Evolutionary conservation across 2,797 vertebrate species (phyloP).

Genomic region (Babyrousa celebensis): DNA sequence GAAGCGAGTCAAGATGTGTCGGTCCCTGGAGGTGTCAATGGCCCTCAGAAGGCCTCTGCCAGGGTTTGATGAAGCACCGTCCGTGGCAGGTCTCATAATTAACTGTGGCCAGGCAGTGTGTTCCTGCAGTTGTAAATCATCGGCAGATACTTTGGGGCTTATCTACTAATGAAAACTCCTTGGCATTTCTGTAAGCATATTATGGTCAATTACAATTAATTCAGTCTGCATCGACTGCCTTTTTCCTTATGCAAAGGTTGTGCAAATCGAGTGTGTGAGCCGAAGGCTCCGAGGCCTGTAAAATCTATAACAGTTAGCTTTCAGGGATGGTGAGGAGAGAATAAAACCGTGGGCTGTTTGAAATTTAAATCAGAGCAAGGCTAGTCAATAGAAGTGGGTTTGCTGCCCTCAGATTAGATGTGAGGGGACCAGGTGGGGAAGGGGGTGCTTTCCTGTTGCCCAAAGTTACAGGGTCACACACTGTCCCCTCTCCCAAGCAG

Average conservation of each 20-base stretch:
- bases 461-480: slow-evolving; percentile 79
- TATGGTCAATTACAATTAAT: slow-evolving; percentile 93
- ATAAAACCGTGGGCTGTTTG: slow-evolving; percentile 91
- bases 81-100: slow-evolving; percentile 85
- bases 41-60: slow-evolving; percentile 41
- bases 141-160: slow-evolving; percentile 87
- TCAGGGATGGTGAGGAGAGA: slow-evolving; percentile 88
- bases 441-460: slow-evolving; percentile 77
- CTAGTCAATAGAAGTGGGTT: slow-evolving; percentile 91
- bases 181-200: slow-evolving; percentile 90
- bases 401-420: slow-evolving; percentile 80
- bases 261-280: slow-evolving; percentile 88
- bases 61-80: slow-evolving; percentile 80
- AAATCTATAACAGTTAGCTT: slow-evolving; percentile 92
- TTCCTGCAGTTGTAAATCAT: slow-evolving; percentile 86
- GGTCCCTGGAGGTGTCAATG: slow-evolving; percentile 74
- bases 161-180: slow-evolving; percentile 88
- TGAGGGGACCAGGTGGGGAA: not conserved
- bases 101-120: slow-evolving; percentile 83
- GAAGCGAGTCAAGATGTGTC: slow-evolving; percentile 64
- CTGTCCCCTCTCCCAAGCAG: not conserved
- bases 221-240: slow-evolving; percentile 92
- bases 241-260: slow-evolving; percentile 91
- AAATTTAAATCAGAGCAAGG: slow-evolving; percentile 92
- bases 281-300: slow-evolving; percentile 88